These are phyloP conservation scores for Musca domestica DNA, from an alignment of 1,140 invertebrate genomes.

Conservation along the genomic window DNA sequence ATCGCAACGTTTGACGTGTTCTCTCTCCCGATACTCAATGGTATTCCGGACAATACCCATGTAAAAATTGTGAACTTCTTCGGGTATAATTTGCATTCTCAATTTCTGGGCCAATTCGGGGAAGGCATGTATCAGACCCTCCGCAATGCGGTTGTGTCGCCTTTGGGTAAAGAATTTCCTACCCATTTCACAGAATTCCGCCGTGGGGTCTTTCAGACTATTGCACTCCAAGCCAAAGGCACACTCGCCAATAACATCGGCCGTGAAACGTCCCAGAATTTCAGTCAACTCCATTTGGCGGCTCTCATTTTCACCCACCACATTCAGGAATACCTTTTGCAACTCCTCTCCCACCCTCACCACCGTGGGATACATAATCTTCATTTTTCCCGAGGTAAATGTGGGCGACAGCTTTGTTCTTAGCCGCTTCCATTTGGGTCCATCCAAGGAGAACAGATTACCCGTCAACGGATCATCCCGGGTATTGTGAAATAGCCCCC, in stretches of 20 bases:
- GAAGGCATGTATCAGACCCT: conserved; percentile 38
- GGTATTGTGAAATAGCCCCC: conserved; percentile 57
- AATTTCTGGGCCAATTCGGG: conserved; percentile 31
- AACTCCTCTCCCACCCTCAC: conserved; percentile 42
- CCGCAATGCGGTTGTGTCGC: conserved; percentile 27
- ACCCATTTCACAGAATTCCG: conserved; percentile 56
- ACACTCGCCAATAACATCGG: no score
- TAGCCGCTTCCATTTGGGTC: conserved; percentile 58
- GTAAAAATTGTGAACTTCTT: conserved; percentile 49
- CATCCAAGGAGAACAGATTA: conserved; percentile 56
- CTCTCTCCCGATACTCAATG: conserved; percentile 47
- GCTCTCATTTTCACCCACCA: no score
- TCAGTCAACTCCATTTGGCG: no score
- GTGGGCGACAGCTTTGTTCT: conserved; percentile 58
- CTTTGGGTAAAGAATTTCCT: conserved; percentile 40
- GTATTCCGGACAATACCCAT: conserved; percentile 43
- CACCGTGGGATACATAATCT: conserved; percentile 56
- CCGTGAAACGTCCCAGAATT: no score
- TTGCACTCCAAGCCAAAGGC: background rate
- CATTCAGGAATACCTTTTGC: conserved; percentile 32
- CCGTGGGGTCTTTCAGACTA: conserved; percentile 32
- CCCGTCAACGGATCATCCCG: conserved; percentile 57
- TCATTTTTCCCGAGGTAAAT: conserved; percentile 62
- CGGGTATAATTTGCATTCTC: conserved; percentile 42
- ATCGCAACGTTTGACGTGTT: conserved; percentile 50